Evolutionary conservation across 2,797 vertebrate species (phyloP), one percentile per base, ranked within the genome.

Genomic region (Petrocephalus sullivani): DNA sequence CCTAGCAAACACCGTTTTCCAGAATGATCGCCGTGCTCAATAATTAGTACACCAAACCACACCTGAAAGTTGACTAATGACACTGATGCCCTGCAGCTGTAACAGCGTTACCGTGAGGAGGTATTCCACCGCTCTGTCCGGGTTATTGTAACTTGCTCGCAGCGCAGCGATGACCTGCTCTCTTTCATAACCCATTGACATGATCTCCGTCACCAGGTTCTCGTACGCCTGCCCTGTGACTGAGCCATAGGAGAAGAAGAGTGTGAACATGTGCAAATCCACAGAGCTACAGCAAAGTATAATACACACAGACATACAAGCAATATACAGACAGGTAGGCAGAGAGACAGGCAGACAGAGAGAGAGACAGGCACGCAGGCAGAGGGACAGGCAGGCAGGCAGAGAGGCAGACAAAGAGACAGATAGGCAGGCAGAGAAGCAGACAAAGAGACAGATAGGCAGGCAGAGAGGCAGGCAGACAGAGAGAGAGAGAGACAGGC

Each of bases 201-300:
- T 95, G 85, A 96, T 96, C 90, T 96, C 96, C 10, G 94, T 94
- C 89, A 96, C 95, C 91, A 96, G 92, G 90, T 94, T 96, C 91
- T 96, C 95, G 90, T 96, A 96, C 23, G 95, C 95, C 85, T 95
- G 94, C 86, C 95, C 96, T 9, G 96, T 96, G 88, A 96, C 96
- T 96, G 88, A 78, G 56, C 86, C 89, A 60, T 53, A 83, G 85
- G 81, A 46, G 85, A 2, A 53, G 54, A 5, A 56, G 28, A 64
- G 49, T 57, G n/a, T 4, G 14, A 21, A 3, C 51, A 56, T 61
- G 71, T 78, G 16, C 33, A n/a, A 46, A 78, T 37, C 37, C 5
- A 10, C 67, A 75, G 57, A 60, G 28, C 16, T 41, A 6, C 37
- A 78, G 71, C 16, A 19, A 46, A 41, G 19, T 8, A 78, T 78